A percentile compares a stretch with the other conserved stretches of the same genome.
These are phyloP conservation scores for Drosophila atroscutellata DNA, from an alignment of 2,888 invertebrate genomes.

Conservation along the genomic window DNA sequence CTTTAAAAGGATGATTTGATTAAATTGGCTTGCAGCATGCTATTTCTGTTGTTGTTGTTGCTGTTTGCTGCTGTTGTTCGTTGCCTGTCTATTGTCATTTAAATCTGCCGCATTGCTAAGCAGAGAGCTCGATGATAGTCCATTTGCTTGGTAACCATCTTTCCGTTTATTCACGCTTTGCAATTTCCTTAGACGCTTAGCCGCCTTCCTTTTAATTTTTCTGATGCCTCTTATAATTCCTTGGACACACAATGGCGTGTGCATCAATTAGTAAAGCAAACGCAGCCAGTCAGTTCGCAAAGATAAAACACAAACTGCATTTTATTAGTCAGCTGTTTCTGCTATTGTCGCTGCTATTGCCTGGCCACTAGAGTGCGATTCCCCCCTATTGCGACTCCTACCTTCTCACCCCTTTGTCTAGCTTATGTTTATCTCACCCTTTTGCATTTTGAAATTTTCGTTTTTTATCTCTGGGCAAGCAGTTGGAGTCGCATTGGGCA, in stretches of 20 bases:
- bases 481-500: constrained; percentile 65
- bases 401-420: background rate
- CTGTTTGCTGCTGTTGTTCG: constrained; percentile 13
- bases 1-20: constrained; percentile 10
- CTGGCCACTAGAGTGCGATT: too few species aligned
- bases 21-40: constrained; percentile 21
- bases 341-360: background rate
- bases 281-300: constrained; percentile 67
- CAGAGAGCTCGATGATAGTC: constrained; percentile 2
- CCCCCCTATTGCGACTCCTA: background rate
- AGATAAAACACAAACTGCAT: constrained; percentile 67
- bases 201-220: background rate
- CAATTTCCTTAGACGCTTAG: constrained; percentile 25
- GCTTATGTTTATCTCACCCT: background rate
- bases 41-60: background rate
- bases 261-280: constrained; percentile 78
- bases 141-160: constrained; percentile 31
- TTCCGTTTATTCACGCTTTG: constrained; percentile 45
- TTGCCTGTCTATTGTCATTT: constrained; percentile 51
- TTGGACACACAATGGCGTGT: constrained; percentile 63
- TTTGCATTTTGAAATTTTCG: constrained; percentile 19
- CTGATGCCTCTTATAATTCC: constrained; percentile 39
- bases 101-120: constrained; percentile 54
- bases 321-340: constrained; percentile 45
- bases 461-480: constrained; percentile 70